phyloP scores from a whole-genome alignment of 2,888 invertebrate genomes.

The Thymelicus lineola region DNA sequence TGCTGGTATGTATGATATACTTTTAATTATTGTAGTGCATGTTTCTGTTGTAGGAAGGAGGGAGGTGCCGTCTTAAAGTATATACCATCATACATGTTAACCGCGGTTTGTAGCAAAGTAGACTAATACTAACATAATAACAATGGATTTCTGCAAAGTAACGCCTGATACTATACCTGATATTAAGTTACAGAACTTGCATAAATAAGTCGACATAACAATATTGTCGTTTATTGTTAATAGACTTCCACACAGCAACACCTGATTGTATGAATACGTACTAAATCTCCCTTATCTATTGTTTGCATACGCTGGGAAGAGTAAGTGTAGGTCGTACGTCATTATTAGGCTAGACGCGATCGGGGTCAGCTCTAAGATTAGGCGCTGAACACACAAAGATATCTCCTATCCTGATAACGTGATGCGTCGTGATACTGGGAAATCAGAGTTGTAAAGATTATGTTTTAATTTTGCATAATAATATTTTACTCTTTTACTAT shows the following conservation, averaged over 20 bases:
- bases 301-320: conserved; percentile 63
- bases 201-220: not conserved
- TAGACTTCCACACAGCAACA: conserved; percentile 19
- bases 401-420: conserved; percentile 54
- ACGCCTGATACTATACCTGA: no score
- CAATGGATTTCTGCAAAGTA: no score
- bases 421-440: conserved; percentile 63
- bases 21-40: no score
- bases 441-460: conserved; percentile 74
- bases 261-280: conserved; percentile 5
- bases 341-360: conserved; percentile 72
- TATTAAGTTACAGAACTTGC: no score
- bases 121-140: no score
- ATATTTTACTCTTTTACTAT: conserved; percentile 12
- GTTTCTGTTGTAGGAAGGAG: no score
- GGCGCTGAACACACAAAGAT: conserved; percentile 62
- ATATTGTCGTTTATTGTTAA: not conserved
- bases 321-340: conserved; percentile 76
- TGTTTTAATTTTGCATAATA: conserved; percentile 15
- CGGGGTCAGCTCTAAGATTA: conserved; percentile 75
- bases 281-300: conserved; percentile 71
- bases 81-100: no score
- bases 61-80: no score
- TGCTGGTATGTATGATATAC: no score
- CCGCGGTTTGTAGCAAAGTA: no score